Base-by-base conservation (phyloP, 1,140 invertebrate genomes). In the Carcinoscorpius rotundicauda region DNA sequence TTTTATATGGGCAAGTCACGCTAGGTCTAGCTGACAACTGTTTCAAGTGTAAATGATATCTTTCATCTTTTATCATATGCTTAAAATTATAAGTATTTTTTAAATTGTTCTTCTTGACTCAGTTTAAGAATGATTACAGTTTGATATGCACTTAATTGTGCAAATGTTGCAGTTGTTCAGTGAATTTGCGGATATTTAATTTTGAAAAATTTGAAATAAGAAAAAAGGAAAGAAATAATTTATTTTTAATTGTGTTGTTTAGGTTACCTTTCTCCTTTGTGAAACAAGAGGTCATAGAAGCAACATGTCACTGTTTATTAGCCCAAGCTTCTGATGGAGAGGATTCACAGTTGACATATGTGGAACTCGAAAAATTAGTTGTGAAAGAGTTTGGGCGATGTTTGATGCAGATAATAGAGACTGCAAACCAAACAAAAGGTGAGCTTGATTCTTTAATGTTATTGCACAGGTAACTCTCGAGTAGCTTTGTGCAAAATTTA, bases 381-480 rank as follows among this genome's bases (percentile, higher is more conserved):
- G 84, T 98, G 59, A 88, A 95, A 76, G 95, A 98, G 77, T 96
- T 97, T 79, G 92, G 93, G 9, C 83, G 90, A 66, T 98, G 95
- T 77, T 82, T 98, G 3, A 74, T 88, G 68, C 88, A 95, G 77
- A 95, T 98, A 64, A 95, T 98, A 68, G 85, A 90, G 58, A 84
- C 81, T 64, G 83, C 85, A 8, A 82, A 82, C 63, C 83, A 83
- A 77, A 81, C 81, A 59, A 83, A 66, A 66, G 66, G 66, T 67
- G 64, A 11, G 11, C 11, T 55, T 29, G 29, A 29, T 29, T 29
- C 29, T 29, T 29, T 29, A 29, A 29, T 29, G 29, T 29, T 29
- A 29, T 29, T 29, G 29, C 2, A 2, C 29, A 29, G 29, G 2
- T 29, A 29, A 29, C 29, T 29, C 29, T 29, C 29, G 2, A 29